Evolutionary conservation across 2,113 vertebrate genomes (phyloP).

Genomic region (Limanda limanda): DNA sequence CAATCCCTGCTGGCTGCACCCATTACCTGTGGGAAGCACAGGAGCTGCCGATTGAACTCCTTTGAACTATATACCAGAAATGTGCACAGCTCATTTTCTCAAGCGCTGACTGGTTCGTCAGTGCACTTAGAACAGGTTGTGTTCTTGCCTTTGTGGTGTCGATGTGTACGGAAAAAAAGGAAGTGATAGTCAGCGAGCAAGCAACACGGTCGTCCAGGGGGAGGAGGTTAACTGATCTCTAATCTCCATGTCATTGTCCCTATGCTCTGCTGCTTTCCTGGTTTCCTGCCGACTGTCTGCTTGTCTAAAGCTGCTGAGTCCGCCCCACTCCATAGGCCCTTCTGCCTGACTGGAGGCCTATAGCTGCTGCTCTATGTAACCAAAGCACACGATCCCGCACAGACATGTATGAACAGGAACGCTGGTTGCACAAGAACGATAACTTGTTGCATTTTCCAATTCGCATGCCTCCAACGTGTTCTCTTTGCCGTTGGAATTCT

Average conservation of each 20-base stretch:
- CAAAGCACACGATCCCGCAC: slow-evolving; percentile 47
- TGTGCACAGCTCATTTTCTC: not conserved
- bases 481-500: slow-evolving; percentile 55
- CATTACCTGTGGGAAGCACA: slow-evolving; percentile 27
- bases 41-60: slow-evolving; percentile 15
- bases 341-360: slow-evolving; percentile 75
- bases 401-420: slow-evolving; percentile 73
- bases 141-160: slow-evolving; percentile 44
- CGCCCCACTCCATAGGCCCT: slow-evolving; percentile 51
- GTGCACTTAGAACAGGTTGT: slow-evolving; percentile 30
- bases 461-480: slow-evolving; percentile 62
- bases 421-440: slow-evolving; percentile 68
- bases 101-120: not conserved
- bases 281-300: slow-evolving; percentile 71
- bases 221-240: slow-evolving; percentile 67
- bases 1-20: slow-evolving; percentile 39
- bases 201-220: slow-evolving; percentile 41
- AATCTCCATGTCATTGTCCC: slow-evolving; percentile 78
- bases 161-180: slow-evolving; percentile 49
- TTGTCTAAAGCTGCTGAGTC: slow-evolving; percentile 66
- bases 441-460: slow-evolving; percentile 60
- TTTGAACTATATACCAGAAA: slow-evolving; percentile 11
- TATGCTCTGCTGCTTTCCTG: slow-evolving; percentile 67
- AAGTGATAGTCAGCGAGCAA: slow-evolving; percentile 60
- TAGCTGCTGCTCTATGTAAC: slow-evolving; percentile 56